Conservation (phyloP, 2,888 invertebrate species). For the Crematogaster levior region DNA sequence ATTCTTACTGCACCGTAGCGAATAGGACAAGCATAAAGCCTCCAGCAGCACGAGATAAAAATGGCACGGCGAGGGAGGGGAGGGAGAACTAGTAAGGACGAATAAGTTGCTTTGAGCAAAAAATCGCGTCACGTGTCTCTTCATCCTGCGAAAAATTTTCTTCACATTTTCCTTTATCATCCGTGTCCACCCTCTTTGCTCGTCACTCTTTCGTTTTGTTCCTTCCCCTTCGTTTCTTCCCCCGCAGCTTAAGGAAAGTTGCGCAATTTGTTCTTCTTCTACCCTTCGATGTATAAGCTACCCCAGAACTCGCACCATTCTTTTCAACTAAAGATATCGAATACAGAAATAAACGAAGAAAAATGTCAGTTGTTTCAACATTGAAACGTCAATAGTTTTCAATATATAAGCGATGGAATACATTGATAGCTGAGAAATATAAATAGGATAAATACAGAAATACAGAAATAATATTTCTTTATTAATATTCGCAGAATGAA, state of each 20-base stretch:
- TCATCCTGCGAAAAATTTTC: slow-evolving; percentile 29
- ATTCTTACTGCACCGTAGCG: slow-evolving; percentile 1
- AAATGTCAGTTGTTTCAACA: slow-evolving; percentile 15
- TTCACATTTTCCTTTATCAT: slow-evolving; percentile 1
- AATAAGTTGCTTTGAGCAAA: slow-evolving; percentile 25
- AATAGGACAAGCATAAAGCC: slow-evolving; percentile 20
- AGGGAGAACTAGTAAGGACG: background rate
- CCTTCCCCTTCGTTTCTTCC: background rate
- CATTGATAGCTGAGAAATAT: background rate
- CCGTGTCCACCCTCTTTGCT: background rate
- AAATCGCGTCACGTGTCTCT: slow-evolving; percentile 21
- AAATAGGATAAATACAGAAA: background rate
- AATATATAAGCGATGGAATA: background rate
- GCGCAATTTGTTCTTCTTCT: slow-evolving; percentile 29
- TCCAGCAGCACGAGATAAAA: slow-evolving; percentile 9
- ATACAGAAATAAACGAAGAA: slow-evolving; percentile 19
- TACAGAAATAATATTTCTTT: background rate
- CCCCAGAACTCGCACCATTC: slow-evolving; percentile 21
- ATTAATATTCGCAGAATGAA: background rate
- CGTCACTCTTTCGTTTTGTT: background rate
- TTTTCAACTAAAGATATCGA: slow-evolving; percentile 27
- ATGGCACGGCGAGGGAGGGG: background rate
- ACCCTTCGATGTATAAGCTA: slow-evolving; percentile 23
- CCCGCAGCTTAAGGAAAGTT: slow-evolving; percentile 28
- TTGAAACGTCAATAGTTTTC: background rate